Percentiles rank a stretch among this genome's conserved stretches.
Evolutionary conservation across 2,888 invertebrate species (phyloP).

Genomic region (Pseudococcus jackbeardsleyi): DNA sequence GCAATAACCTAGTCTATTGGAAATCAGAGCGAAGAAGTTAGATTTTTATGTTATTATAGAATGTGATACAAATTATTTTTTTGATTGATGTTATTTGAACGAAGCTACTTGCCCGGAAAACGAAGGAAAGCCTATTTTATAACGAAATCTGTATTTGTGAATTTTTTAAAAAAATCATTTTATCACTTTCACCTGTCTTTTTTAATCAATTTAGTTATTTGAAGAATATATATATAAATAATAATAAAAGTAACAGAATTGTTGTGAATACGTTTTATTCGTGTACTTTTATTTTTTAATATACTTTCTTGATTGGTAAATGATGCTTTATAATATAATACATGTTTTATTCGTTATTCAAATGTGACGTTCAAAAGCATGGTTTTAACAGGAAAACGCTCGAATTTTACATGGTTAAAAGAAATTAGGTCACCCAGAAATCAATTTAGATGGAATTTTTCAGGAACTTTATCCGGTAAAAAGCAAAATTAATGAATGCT

Average conservation of each 20-base stretch:
- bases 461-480: too few relatives aligned
- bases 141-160: background rate
- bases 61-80: background rate
- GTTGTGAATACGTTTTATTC: background rate
- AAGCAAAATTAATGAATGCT: too few relatives aligned
- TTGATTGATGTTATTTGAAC: background rate
- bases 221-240: background rate
- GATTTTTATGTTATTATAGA: background rate
- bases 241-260: slow-evolving; percentile 1
- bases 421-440: too few relatives aligned
- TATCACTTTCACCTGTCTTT: slow-evolving; percentile 17
- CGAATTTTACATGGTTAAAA: too few relatives aligned
- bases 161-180: background rate
- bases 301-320: background rate
- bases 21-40: background rate
- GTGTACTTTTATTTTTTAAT: background rate
- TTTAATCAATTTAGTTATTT: background rate
- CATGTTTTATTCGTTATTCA: background rate
- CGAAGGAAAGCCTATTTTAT: background rate
- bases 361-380: too few relatives aligned
- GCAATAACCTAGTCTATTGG: background rate
- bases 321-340: background rate
- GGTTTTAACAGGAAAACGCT: too few relatives aligned
- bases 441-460: too few relatives aligned
- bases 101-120: background rate